Base-by-base conservation (phyloP, 2,888 invertebrate genomes). In the Atrina japonica region DNA sequence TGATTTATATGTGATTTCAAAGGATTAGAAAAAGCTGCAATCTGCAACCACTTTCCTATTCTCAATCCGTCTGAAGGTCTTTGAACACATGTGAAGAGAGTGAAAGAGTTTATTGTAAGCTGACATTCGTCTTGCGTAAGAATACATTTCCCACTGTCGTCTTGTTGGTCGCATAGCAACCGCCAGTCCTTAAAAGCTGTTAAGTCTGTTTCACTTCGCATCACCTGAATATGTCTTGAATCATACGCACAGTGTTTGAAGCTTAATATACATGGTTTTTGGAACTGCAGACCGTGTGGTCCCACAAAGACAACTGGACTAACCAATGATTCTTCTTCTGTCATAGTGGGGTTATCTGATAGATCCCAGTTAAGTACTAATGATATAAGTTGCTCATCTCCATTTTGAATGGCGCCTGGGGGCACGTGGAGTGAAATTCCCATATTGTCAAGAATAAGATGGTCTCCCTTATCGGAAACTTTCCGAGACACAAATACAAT, bases 241-340 rank as follows among this genome's bases (percentile, higher is more conserved):
- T 82, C 77, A 61, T 76, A 82, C 1, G 84, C 78, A 59, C 84
- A 84, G 66, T 84, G 84, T 50, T 76, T 81, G 61, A 70, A 82
- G 5, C 47, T 53, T 2, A 84, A 70, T 7, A 58, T 64, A 25
- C 83, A 83, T 9, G 76, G 75, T 23, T 80, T 81, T 1, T 79
- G 66, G 6, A 84, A 63, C 52, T 75, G 76, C 0, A 82, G 61
- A 3, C 80, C 81, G 55, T 81, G 83, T 0, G 84, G 84, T 0
- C 84, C 84, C 1, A 82, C 82, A 59, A 77, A 84, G 1, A 84
- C 80, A 0, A 84, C 81, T 0, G 84, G 84, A 49, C 83, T 82
- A 0, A 84, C 82, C 21, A 83, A 66, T 25, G 82, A 76, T 61
- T 83, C 73, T 6, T 68, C 50, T 16, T 71, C 63, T 21, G 60